Conservation (phyloP, 2,113 vertebrate genomes). For the Sardina pilchardus region DNA sequence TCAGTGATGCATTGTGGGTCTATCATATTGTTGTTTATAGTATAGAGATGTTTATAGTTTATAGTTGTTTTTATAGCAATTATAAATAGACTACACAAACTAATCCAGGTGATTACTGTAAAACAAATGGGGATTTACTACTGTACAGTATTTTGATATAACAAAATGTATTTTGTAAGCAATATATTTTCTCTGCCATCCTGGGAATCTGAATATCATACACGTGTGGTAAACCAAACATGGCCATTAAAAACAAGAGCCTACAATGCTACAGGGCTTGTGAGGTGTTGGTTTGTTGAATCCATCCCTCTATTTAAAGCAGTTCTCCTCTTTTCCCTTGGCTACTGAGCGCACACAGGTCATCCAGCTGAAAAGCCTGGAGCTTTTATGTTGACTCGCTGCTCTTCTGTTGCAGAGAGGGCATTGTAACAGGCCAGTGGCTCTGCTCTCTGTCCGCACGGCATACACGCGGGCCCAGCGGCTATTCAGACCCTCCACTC, state of each 20-base stretch:
- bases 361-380: constrained; percentile 13
- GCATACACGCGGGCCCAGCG: background rate
- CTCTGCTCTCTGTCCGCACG: background rate
- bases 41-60: background rate
- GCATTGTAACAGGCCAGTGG: constrained; percentile 6
- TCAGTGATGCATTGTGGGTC: too few relatives aligned
- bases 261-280: background rate
- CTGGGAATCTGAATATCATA: background rate
- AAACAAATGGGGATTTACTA: background rate
- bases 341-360: background rate
- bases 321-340: constrained; percentile 12
- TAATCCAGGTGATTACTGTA: background rate
- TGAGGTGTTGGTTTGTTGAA: constrained; percentile 1
- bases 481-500: background rate
- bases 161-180: background rate
- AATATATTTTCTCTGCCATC: background rate
- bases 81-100: background rate
- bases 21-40: background rate
- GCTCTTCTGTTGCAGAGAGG: constrained; percentile 5
- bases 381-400: constrained; percentile 12
- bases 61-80: too few relatives aligned
- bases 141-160: background rate
- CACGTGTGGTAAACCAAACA: background rate
- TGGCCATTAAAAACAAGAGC: background rate
- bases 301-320: constrained; percentile 2